Base-by-base conservation (phyloP, 2,113 vertebrate species). In the Ailurus styani region DNA sequence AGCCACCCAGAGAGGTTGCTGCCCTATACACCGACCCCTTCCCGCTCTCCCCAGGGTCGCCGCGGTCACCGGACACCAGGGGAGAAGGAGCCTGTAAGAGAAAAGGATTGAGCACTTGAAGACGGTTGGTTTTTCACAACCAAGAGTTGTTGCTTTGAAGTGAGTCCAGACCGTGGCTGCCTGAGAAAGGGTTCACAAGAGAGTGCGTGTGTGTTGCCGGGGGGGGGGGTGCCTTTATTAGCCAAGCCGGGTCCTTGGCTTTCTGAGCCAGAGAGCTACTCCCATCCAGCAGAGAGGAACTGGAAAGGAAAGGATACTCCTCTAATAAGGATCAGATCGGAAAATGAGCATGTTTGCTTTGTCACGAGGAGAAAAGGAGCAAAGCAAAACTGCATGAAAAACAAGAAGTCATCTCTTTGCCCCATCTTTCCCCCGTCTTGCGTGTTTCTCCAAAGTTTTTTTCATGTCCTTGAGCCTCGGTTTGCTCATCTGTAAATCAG, bases 291-390 rank as follows among this genome's bases (percentile, higher is more conserved):
- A 72, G 55, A 42, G 77, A 54, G 37, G 23, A 40, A 45, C 55
- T 10, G 34, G 81, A n/a, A 82, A 87, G 79, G 55, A 79, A 90
- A 87, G 34, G 75, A 45, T 0, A 2, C 42, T 31, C 66, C 60
- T 86, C 60, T 2, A 17, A 73, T 54, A 54, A 54, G 3, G 55
- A 86, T 54, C 54, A 57, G 47, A 81, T 78, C 2, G 4, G 86
- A 87, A 96, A 95, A 91, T 86, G 60, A 62, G 93, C 45, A 21
- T 77, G 21, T 72, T 93, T 13, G 25, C 79, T 81, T 96, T 40
- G 17, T 64, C 37, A 29, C 62, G 90, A 64, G 62, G 52, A 88
- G 57, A 55, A 94, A 96, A 90, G 60, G 68, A 84, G 20, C 21
- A 57, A 93, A 47, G 31, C 7, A 45, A 31, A 83, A n/a, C 1